Percentiles rank a stretch among this genome's conserved stretches.
Conservation (phyloP, 2,113 vertebrate species). For the Oreochromis spilurus region DNA sequence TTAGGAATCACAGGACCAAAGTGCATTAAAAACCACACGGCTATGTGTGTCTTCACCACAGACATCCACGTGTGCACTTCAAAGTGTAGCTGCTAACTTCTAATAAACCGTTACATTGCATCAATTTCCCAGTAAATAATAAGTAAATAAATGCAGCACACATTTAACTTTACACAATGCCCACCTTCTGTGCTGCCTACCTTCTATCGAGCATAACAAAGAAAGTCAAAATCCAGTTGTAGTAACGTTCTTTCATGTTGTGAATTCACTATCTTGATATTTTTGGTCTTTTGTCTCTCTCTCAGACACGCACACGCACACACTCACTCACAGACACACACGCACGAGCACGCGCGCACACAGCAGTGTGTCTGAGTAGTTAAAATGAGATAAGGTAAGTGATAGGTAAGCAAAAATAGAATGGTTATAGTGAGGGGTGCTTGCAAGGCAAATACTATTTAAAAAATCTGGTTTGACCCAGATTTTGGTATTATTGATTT, state of each 20-base stretch:
- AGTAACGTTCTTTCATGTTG: background rate
- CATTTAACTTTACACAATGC: background rate
- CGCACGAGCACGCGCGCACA: rapidly evolving
- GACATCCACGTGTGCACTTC: background rate
- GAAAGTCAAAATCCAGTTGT: background rate
- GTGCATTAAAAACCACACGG: background rate
- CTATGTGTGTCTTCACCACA: background rate
- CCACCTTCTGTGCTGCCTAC: background rate
- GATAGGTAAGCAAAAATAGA: background rate
- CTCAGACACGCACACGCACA: background rate
- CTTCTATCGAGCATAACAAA: background rate
- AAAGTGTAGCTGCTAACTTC: background rate
- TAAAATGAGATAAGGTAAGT: background rate
- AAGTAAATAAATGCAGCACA: background rate
- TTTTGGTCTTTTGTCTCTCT: background rate
- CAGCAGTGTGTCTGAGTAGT: background rate
- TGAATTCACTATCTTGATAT: background rate
- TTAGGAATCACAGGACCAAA: background rate
- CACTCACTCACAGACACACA: background rate
- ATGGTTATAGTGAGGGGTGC: background rate
- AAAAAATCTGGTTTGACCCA: background rate
- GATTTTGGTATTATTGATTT: background rate
- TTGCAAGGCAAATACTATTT: background rate
- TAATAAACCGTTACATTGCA: background rate
- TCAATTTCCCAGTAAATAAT: background rate